Evolutionary conservation across 2,113 vertebrate species (phyloP), one percentile per base, ranked within the genome.

Genomic region (Indicator maculatus): DNA sequence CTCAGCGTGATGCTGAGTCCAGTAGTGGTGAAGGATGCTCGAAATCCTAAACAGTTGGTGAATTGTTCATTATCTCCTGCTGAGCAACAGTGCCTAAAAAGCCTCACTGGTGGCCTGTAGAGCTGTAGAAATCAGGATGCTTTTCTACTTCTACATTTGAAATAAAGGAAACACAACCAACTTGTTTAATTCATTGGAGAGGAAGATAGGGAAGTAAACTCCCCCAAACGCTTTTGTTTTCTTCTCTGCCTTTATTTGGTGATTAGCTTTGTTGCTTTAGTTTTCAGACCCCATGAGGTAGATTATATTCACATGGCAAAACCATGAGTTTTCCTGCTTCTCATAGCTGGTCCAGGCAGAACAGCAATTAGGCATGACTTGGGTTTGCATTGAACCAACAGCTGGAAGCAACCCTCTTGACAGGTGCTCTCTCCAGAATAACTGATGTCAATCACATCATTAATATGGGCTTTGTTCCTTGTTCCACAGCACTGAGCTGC

Each of bases 381-480:
- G 36, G 1, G 91, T 94, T 90, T 94, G 36, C 44, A 65, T 59
- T 23, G 59, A 92, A 77, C 71, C 74, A 94, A 69, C 58, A 83
- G 63, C 58, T 90, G 60, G 36, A 94, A 97, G 61, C 61, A 93
- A 88, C 52, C 1, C 39, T 69, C 90, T 33, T 71, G 90, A 85
- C 89, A 76, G 38, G 50, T 89, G 76, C 41, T 95, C 70, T 81
- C 65, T 81, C 84, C 30, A 83, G 85, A 84, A 94, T 93, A 96
- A 94, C 88, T 92, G 75, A 72, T 77, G 83, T 95, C 91, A 95
- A 70, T 72, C 83, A 27, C 60, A 91, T 95, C 69, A 77, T 94
- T 79, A 86, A 33, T 14, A 44, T 7, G 28, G 24, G 41, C 41
- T 96, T 70, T 95, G 96, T 90, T 96, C 91, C 47, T 90, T 93